Evolutionary conservation across 2,797 vertebrate genomes (phyloP), one percentile per base, ranked within the genome.

Genomic region (Sciurus vulgaris): DNA sequence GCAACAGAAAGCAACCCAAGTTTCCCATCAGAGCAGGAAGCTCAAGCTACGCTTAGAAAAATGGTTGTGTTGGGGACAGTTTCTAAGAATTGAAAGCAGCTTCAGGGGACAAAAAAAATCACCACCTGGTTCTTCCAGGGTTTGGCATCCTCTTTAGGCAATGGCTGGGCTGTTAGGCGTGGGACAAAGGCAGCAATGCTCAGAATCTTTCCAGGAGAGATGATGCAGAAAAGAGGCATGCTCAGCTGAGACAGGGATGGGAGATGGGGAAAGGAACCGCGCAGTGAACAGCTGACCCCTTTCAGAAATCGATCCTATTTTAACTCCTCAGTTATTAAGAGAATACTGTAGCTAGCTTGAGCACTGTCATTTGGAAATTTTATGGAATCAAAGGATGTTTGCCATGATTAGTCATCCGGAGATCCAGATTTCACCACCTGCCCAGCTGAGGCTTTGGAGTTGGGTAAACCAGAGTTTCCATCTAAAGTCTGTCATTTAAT

Each of bases 321-420:
- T 63, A 86, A 38, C 54, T 67, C 9, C 26, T 76, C 28, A 3
- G 20, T 86, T 89, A 59, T 56, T 59, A 44, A 69, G 85, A 69
- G 79, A 47, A 86, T 77, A 30, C 12, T 30, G 4, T 85, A 82
- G 24, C 17, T 86, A 38, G 10, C 91, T 63, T 54, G 72, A 87
- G 14, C 47, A 70, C 77, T 67, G 67, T 59, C 65, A 1, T 70
- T 85, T 63, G 72, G 69, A 93, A 76, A 84, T 83, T 72, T 76
- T 70, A 81, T 22, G 61, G 38, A 49, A 30, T 18, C 26, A 49
- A 61, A 13, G 54, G 30, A 67, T 49, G 30, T 49, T 63, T 63
- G 44, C 47, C 49, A 6, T 20, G 8, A 54, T 65, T 22, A 24
- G 47, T 65, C 4, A 51, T 35, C 24, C 2, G 12, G 56, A 59